Evolutionary conservation across 2,113 vertebrate species (phyloP), one percentile per base, ranked within the genome.

Genomic region (Syngnathus floridae): DNA sequence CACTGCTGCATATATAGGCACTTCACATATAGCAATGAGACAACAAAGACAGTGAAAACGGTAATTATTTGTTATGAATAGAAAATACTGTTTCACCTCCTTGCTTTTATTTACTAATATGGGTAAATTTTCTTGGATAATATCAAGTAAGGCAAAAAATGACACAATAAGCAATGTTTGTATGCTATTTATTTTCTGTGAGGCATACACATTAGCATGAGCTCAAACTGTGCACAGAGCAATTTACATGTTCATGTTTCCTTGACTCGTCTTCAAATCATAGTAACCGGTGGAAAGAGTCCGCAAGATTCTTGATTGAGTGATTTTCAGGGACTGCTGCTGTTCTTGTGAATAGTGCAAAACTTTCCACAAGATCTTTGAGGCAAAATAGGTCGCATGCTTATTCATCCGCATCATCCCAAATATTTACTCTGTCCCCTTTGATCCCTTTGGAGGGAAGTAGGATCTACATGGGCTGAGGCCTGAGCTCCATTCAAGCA

Each of bases 101-200:
- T 31, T 31, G 26, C 3, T 31, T 3, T 31, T 31, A 31, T 31
- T 31, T 31, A 31, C 26, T 3, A 31, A 31, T 31, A 31, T 31
- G 26, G 26, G 26, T 31, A 21, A 7, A 51, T 51, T 46, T 46
- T 14, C 4, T 31, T 31, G 26, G 26, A 31, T 31, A 31, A 31
- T 31, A 31, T 31, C 26, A 31, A 31, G 26, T 51, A 19, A 21
- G 48, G 48, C 4, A 7, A 48, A 2, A 2, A 21, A 51, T n/a
- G 22, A 26, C 56, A 58, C 35, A 17, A 11, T 37, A 4, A 21
- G 21, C 11, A 22, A n/a, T 59, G 19, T 41, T 83, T 68, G 81
- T 89, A 87, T 89, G 88, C 77, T 88, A 86, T 90, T 82, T 85
- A 86, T 91, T 91, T 86, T 61, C 84, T 51, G 19, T 88, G 91